Percentiles rank a stretch among this genome's conserved stretches.
phyloP scores from a whole-genome alignment of 2,888 invertebrate species.

The Seira ritae region DNA sequence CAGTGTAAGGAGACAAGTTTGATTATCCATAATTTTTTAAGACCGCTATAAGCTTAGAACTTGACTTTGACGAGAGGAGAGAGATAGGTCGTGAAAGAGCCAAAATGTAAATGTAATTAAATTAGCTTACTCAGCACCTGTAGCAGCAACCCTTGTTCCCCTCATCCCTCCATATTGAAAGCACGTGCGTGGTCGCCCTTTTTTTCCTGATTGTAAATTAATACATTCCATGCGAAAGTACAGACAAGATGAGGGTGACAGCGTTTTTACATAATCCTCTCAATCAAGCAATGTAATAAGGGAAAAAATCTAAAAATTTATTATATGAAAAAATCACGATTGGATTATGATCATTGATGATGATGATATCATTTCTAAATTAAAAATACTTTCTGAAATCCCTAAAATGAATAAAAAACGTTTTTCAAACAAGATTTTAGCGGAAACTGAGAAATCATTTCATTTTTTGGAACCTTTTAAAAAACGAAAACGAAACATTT shows the following conservation, averaged over 20 bases:
- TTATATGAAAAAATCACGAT: too few relatives aligned
- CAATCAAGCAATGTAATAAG: background rate
- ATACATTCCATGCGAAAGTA: conserved; percentile 4
- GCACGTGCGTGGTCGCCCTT: background rate
- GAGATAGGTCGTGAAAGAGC: too few relatives aligned
- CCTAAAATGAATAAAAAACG: background rate
- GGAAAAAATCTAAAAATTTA: too few relatives aligned
- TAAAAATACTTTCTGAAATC: background rate
- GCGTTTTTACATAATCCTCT: background rate
- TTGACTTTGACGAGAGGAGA: too few relatives aligned
- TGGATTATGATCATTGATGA: background rate
- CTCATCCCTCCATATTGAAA: background rate
- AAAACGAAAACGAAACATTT: conserved; percentile 12
- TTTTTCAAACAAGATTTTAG: background rate
- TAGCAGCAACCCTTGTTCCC: background rate
- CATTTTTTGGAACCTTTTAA: conserved; percentile 6
- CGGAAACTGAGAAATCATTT: conserved; percentile 5
- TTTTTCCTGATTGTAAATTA: background rate
- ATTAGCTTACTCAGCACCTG: background rate
- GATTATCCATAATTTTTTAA: too few relatives aligned
- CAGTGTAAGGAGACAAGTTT: too few relatives aligned
- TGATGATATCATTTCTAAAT: background rate
- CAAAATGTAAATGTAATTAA: too few relatives aligned
- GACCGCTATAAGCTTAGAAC: too few relatives aligned
- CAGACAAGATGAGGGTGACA: background rate